Base-by-base conservation (phyloP, 2,888 invertebrate genomes). In the Hypsopygia costalis region DNA sequence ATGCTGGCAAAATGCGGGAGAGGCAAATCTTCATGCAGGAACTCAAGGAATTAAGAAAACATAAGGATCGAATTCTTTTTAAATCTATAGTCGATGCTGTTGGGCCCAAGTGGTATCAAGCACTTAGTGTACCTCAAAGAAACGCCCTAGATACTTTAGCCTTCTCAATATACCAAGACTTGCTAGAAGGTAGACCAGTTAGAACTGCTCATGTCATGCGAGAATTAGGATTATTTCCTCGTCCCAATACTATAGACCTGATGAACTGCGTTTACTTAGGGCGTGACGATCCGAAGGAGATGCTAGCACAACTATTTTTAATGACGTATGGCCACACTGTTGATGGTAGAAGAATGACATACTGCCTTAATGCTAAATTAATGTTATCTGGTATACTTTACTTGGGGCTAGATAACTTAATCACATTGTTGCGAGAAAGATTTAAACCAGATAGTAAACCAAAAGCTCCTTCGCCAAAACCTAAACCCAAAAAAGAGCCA, bases 51-150 rank as follows among this genome's bases (percentile, higher is more conserved):
- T 41, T 67, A 20, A 73, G 87, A 2, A 66, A 45, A 38, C 53
- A 62, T 21, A 65, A 43, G 34, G 57, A 62, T 5, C 76, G 64
- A 46, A 30, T 46, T 6, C 28, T 68, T 8, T 42, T 71, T 4
- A 56, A 52, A 40, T 47, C 27, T 7, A 56, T 81, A n/a, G 65
- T 36, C 39, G 34, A 41, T 1, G 43, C 58, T 1, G 58, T 82
- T 5, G 88, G 87, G 1, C 86, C 88, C 0, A 62, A 46, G 6
- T 89, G 88, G 88, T 81, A 85, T 44, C 85, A 87, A 51, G 73
- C 76, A 1, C 68, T 88, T 5, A 85, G 87, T 47, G 78, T 70
- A 1, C 59, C 59, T 2, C 88, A 89, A 58, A 68, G 75, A 47
- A 34, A 39, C 3, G 73, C 80, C 1, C 58, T 88, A 32, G 78